Conservation (phyloP, 2,113 vertebrate genomes). For the Herpetotheres cachinnans region DNA sequence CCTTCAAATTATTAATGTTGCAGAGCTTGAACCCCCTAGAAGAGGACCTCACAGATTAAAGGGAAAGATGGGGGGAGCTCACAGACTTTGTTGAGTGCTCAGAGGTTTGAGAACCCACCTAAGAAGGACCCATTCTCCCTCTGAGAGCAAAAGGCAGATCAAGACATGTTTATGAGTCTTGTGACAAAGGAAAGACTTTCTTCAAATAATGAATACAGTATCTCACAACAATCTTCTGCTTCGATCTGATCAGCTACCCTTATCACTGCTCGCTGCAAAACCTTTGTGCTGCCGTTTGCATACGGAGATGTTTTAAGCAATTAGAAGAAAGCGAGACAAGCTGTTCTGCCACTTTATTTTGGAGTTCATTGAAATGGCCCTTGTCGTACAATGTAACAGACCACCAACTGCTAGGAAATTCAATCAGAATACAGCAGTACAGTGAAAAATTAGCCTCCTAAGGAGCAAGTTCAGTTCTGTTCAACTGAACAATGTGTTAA, state of each 20-base stretch:
- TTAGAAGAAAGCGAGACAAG: background rate
- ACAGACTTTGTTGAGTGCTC: background rate
- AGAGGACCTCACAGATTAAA: background rate
- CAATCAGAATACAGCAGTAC: background rate
- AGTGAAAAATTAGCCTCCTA: background rate
- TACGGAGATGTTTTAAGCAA: background rate
- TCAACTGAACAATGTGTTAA: background rate
- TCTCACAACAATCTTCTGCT: background rate
- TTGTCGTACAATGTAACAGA: background rate
- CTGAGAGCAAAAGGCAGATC: background rate
- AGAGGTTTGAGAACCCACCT: background rate
- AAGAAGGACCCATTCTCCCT: background rate
- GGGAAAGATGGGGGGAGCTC: background rate
- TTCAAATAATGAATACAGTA: background rate
- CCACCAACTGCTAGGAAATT: slow-evolving; percentile 18
- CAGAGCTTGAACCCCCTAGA: background rate
- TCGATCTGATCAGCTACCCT: background rate
- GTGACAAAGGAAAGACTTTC: background rate
- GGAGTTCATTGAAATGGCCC: background rate
- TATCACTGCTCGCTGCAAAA: background rate
- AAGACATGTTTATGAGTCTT: background rate
- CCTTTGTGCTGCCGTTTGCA: background rate
- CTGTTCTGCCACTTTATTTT: background rate
- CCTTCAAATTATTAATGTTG: background rate
- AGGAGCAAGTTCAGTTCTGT: background rate